phyloP scores from a whole-genome alignment of 2,888 invertebrate genomes.

The Lottia gigantea region DNA sequence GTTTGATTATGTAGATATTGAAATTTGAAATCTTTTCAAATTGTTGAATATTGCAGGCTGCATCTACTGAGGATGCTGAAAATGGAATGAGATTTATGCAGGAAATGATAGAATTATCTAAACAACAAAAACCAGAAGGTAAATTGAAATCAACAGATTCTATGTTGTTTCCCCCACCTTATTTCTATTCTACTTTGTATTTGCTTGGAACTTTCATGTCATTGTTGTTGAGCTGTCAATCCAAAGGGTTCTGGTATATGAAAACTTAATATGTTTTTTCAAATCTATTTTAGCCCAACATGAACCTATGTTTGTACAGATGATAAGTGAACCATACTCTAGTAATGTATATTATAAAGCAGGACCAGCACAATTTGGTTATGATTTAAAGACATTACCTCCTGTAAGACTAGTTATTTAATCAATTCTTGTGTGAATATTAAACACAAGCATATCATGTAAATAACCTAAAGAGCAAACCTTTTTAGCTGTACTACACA shows the following conservation, averaged over 20 bases:
- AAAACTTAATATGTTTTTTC: background rate
- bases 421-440: too few species aligned
- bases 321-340: slow-evolving; percentile 70
- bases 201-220: background rate
- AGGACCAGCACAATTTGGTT: slow-evolving; percentile 92
- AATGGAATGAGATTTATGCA: slow-evolving; percentile 96
- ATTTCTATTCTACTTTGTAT: too few species aligned
- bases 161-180: too few species aligned
- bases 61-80: slow-evolving; percentile 85
- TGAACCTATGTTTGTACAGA: slow-evolving; percentile 70
- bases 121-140: slow-evolving; percentile 69
- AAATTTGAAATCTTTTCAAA: too few species aligned
- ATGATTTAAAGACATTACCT: slow-evolving; percentile 76
- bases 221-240: background rate
- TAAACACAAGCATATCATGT: too few species aligned
- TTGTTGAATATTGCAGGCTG: too few species aligned
- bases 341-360: slow-evolving; percentile 75
- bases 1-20: too few species aligned
- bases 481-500: too few species aligned
- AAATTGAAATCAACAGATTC: too few species aligned
- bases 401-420: slow-evolving; percentile 63
- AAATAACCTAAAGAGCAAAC: too few species aligned
- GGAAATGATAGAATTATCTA: slow-evolving; percentile 93
- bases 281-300: slow-evolving; percentile 46
- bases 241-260: background rate